A percentile compares a stretch with the other conserved stretches of the same genome.
These are phyloP conservation scores for Diprion similis DNA, from an alignment of 1,140 invertebrate species.

Conservation along the genomic window DNA sequence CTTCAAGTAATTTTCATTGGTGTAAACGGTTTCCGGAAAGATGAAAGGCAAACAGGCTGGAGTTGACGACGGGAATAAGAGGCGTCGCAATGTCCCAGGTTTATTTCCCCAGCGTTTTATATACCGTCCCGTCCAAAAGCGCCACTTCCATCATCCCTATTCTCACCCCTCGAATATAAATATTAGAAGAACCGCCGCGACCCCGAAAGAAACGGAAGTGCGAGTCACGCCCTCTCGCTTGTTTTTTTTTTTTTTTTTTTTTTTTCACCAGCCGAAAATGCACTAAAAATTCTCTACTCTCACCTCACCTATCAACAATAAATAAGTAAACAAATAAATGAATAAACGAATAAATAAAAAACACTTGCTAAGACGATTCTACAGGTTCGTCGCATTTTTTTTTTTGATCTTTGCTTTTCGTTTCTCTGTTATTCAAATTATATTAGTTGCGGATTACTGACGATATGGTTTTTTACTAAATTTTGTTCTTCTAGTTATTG, in stretches of 20 bases:
- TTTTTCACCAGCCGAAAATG: no score
- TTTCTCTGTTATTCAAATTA: no score
- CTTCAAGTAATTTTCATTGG: no score
- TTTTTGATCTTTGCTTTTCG: no score
- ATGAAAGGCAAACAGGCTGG: background rate
- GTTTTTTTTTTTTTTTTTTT: background rate
- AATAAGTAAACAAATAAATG: no score
- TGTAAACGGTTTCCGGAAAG: no score
- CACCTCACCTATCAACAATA: background rate
- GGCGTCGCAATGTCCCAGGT: background rate
- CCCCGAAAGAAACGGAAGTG: background rate
- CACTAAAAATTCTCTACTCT: background rate
- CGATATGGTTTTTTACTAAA: no score
- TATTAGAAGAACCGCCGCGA: slow-evolving; percentile 5
- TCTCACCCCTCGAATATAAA: background rate
- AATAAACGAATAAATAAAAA: no score
- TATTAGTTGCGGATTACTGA: no score
- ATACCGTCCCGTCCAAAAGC: background rate
- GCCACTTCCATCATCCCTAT: background rate
- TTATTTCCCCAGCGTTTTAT: slow-evolving; percentile 1
- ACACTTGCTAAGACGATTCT: background rate
- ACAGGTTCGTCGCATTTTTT: background rate
- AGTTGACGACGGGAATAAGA: background rate
- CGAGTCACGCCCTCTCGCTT: background rate
- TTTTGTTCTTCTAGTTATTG: no score